Conservation (phyloP, 2,888 invertebrate species). For the Philaethria dido region DNA sequence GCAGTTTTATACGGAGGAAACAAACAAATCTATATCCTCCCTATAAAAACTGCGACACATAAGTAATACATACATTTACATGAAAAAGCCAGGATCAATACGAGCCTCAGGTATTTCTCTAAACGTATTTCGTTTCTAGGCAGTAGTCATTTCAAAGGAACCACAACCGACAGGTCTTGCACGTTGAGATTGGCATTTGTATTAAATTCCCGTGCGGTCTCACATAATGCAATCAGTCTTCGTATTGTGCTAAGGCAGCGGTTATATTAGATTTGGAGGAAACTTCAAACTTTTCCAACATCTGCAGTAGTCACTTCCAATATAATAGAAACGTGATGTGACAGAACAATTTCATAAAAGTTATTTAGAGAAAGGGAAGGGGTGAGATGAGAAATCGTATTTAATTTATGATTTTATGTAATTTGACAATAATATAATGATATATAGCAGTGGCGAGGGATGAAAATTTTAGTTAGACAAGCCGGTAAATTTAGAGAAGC, state of each 20-base stretch:
- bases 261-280: conserved; percentile 32
- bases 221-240: conserved; percentile 36
- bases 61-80: background rate
- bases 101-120: background rate
- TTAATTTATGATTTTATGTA: too few relatives aligned
- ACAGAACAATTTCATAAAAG: background rate
- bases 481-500: too few relatives aligned
- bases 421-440: too few relatives aligned
- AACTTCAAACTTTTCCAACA: conserved; percentile 7
- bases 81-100: background rate
- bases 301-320: conserved; percentile 16
- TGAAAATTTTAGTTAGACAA: too few relatives aligned
- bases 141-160: conserved; percentile 14
- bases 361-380: too few relatives aligned
- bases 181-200: conserved; percentile 33
- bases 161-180: conserved; percentile 30
- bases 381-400: too few relatives aligned
- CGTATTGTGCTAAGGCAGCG: conserved; percentile 28
- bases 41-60: background rate
- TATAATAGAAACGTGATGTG: background rate
- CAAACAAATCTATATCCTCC: background rate
- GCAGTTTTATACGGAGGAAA: background rate
- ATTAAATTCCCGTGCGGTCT: conserved; percentile 30
- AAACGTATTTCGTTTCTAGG: conserved; percentile 20
- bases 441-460: too few relatives aligned